Evolutionary conservation across 35 echinoderm and acorn worm species (phyloP).

Genomic region (Lytechinus variegatus): DNA sequence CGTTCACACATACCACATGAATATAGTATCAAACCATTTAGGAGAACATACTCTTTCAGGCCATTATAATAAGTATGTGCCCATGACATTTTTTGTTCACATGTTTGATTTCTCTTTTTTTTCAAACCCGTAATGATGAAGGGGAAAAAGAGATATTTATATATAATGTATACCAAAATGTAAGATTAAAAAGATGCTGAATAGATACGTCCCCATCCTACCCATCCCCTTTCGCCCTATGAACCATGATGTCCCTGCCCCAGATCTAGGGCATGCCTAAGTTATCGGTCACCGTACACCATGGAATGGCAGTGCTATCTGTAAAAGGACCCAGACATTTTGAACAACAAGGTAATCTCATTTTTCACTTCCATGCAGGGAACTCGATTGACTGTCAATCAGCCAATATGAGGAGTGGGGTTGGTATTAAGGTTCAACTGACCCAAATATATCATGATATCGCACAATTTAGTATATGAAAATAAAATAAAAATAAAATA

Average conservation of each 20-base stretch:
- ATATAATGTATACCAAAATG: not conserved
- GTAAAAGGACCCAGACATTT: conserved; percentile 1
- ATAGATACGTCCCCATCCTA: not conserved
- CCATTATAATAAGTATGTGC: too few species aligned
- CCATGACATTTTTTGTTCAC: too few species aligned
- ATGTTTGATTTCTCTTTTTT: too few species aligned
- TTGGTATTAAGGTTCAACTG: not conserved
- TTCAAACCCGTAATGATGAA: too few species aligned
- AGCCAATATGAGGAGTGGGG: not conserved
- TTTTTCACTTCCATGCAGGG: conserved; percentile 17
- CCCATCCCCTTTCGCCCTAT: not conserved
- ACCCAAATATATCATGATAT: not conserved
- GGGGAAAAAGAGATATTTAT: not conserved
- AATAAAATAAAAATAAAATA: too few species aligned
- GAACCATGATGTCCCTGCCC: not conserved
- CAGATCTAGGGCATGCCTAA: not conserved
- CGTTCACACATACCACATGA: too few species aligned
- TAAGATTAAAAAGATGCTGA: not conserved
- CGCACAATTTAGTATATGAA: too few species aligned
- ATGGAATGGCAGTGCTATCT: conserved; percentile 10
- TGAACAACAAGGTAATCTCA: conserved; percentile 4
- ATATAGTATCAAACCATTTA: too few species aligned
- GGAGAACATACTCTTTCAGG: too few species aligned
- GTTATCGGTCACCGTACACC: not conserved
- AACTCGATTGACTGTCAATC: not conserved